Conservation (phyloP, 1,140 invertebrate genomes). For the Aphelenchoides besseyi region DNA sequence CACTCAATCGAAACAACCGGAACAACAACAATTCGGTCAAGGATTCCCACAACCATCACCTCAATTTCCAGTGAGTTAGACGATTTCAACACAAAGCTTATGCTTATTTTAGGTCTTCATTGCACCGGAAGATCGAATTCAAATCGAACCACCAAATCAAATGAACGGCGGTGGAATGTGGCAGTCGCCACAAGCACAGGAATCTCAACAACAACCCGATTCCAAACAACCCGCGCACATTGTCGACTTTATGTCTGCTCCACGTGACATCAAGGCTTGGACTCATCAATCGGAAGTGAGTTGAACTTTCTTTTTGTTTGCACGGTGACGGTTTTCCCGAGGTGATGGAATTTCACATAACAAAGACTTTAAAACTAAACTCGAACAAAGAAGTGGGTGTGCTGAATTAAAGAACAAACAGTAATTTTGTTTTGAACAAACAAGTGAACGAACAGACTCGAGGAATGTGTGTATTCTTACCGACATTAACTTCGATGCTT, state of each 20-base stretch:
- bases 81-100: background rate
- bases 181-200: background rate
- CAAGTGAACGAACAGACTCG: no score
- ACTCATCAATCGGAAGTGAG: slow-evolving; percentile 11
- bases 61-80: slow-evolving; percentile 15
- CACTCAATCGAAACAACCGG: slow-evolving; percentile 18
- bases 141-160: slow-evolving; percentile 35
- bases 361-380: background rate
- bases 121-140: slow-evolving; percentile 37
- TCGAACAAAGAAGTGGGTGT: no score
- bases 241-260: slow-evolving; percentile 14
- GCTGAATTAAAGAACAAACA: no score
- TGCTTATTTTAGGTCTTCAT: slow-evolving; percentile 25
- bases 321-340: background rate
- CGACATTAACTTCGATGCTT: no score
- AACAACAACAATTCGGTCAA: slow-evolving; percentile 20
- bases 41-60: slow-evolving; percentile 21
- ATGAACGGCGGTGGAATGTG: background rate
- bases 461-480: no score
- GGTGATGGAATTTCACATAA: background rate
- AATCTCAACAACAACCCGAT: background rate
- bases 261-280: background rate
- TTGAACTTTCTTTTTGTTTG: slow-evolving; percentile 10
- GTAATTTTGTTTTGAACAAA: no score
- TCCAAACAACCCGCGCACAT: background rate